Evolutionary conservation across 2,113 vertebrate species (phyloP).

Genomic region (Parus major): DNA sequence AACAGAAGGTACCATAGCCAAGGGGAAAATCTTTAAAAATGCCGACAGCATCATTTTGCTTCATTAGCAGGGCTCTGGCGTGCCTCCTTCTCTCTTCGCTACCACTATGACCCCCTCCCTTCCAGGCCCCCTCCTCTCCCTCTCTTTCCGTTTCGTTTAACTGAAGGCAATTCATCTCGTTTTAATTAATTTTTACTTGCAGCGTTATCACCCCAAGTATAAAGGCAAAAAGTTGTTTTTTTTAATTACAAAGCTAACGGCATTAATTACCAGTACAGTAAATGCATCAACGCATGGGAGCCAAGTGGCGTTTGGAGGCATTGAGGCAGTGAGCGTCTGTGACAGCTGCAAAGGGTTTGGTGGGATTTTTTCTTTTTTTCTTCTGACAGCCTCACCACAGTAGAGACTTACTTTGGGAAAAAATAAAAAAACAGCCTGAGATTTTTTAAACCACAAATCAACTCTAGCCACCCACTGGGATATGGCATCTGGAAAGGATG

Average conservation of each 20-base stretch:
- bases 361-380: not conserved
- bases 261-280: conserved; percentile 84
- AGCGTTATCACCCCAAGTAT: conserved; percentile 80
- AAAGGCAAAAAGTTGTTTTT: conserved; percentile 79
- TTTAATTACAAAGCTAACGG: conserved; percentile 85
- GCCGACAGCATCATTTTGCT: conserved; percentile 69
- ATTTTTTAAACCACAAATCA: not conserved
- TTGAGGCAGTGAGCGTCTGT: conserved; percentile 67
- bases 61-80: conserved; percentile 68
- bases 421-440: not conserved
- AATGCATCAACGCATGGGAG: conserved; percentile 67
- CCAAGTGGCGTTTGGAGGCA: conserved; percentile 65
- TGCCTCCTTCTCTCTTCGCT: not conserved
- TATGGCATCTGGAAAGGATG: not conserved
- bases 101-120: conserved; percentile 18
- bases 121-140: conserved; percentile 39
- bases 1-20: conserved; percentile 57
- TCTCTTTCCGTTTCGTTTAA: conserved; percentile 76
- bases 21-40: conserved; percentile 60
- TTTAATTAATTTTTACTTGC: conserved; percentile 88
- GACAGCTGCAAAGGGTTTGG: conserved; percentile 68
- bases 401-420: conserved; percentile 9
- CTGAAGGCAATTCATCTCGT: conserved; percentile 84
- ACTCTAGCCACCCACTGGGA: not conserved
- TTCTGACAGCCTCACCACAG: conserved; percentile 8